Base-by-base conservation (phyloP, 2,888 invertebrate genomes). In the Nymphalis urticae region DNA sequence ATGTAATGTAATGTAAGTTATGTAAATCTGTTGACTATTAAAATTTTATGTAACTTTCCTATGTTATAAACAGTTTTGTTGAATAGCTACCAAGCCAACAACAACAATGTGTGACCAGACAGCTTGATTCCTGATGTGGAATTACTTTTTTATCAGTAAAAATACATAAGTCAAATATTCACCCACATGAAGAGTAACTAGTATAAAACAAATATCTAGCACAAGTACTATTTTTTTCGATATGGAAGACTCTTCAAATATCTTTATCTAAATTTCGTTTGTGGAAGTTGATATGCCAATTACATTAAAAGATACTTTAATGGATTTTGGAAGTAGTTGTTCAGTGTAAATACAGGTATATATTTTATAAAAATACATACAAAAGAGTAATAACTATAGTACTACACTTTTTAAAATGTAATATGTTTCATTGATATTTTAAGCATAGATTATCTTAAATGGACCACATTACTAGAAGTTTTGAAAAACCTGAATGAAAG, bases 231-330 rank as follows among this genome's bases (percentile, higher is more conserved):
- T 90, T 82, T 82, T 27, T 88, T 88, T 89, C 88, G 92, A 93
- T 93, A 93, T 93, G 93, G 93, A 93, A 93, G 93, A 93, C 89
- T 85, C 84, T 83, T 86, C 81, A 85, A 86, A 80, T 71, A 80
- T 84, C 82, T 77, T 81, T 83, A 87, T 84, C 86, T 89, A 86
- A 87, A 83, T 88, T 88, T 88, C 85, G 85, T 86, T 87, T 87
- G 85, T 86, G 91, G 91, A 88, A 88, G 86, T 91, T 93, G 93
- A 93, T 93, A 93, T 93, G 93, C 93, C 93, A 92, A 91, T 92
- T 84, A 82, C 84, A 86, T 85, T 84, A 81, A 80, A 81, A 82
- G 85, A 85, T 86, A 85, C 66, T 66, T 71, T 73, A 74, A 84
- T 84, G 80, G 81, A 80, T 83, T 79, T 78, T 89, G 90, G 90